phyloP scores from a whole-genome alignment of 2,797 vertebrate genomes.

The Nannoperca obscura region DNA sequence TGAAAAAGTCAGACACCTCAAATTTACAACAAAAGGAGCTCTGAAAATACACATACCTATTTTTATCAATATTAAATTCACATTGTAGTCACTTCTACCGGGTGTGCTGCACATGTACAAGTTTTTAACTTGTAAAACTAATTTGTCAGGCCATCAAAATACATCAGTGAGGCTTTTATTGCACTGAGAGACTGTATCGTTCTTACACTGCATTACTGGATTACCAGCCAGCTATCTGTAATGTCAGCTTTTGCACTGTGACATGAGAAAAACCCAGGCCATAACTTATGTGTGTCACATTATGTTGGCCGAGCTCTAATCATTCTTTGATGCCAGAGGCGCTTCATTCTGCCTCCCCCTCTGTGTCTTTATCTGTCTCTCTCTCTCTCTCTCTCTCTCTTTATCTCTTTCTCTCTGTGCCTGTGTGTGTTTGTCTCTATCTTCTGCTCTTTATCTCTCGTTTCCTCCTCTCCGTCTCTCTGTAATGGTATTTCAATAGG shows the following conservation, averaged over 20 bases:
- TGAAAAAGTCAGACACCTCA: constrained; percentile 24
- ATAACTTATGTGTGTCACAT: constrained; percentile 71
- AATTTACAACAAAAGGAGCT: constrained; percentile 25
- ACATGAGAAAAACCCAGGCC: constrained; percentile 54
- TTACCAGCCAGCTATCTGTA: constrained; percentile 65
- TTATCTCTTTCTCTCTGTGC: constrained; percentile 33
- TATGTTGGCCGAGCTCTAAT: constrained; percentile 70
- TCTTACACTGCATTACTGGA: constrained; percentile 59
- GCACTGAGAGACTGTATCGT: constrained; percentile 45
- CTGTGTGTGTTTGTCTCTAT: constrained; percentile 58
- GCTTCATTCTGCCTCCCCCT: constrained; percentile 55
- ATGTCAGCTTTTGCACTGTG: constrained; percentile 60
- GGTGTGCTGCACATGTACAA: not conserved
- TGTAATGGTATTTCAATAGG: constrained; percentile 77
- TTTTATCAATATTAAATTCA: constrained; percentile 22
- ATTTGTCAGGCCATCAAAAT: constrained; percentile 46
- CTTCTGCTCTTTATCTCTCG: constrained; percentile 67
- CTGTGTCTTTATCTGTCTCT: constrained; percentile 53
- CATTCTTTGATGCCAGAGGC: constrained; percentile 71
- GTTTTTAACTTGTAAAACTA: constrained; percentile 7
- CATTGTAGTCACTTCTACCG: not conserved
- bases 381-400: constrained; percentile 26
- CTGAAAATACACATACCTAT: constrained; percentile 35
- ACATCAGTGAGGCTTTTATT: constrained; percentile 51
- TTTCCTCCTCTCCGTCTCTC: constrained; percentile 58